A percentile compares a stretch with the other conserved stretches of the same genome.
These are phyloP conservation scores for Gila robusta DNA, from an alignment of 2,797 vertebrate genomes.

Conservation along the genomic window DNA sequence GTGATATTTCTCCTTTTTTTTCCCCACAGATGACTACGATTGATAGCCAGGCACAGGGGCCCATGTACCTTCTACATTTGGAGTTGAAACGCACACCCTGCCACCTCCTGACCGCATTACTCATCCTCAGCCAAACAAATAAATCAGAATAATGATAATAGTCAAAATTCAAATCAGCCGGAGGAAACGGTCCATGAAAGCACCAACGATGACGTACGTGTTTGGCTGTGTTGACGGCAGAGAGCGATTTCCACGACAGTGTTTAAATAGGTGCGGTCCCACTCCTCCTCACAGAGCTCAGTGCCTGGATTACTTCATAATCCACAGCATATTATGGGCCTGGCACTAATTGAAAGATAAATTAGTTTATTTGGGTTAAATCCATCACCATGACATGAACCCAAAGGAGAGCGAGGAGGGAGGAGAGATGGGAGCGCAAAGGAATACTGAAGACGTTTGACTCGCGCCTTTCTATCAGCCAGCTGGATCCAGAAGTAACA, in stretches of 20 bases:
- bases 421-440: constrained; percentile 50
- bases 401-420: constrained; percentile 40
- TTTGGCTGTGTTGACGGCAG: constrained; percentile 47
- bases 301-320: constrained; percentile 78
- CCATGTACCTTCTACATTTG: constrained; percentile 14
- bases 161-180: constrained; percentile 70
- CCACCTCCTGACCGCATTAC: constrained; percentile 55
- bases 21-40: background rate
- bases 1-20: background rate
- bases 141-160: constrained; percentile 63
- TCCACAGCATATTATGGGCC: constrained; percentile 77
- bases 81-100: constrained; percentile 50
- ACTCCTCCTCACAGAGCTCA: constrained; percentile 56
- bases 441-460: constrained; percentile 57
- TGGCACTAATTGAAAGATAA: constrained; percentile 83
- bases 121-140: constrained; percentile 64
- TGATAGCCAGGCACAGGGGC: background rate
- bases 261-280: constrained; percentile 70
- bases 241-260: constrained; percentile 62
- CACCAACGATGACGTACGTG: constrained; percentile 58
- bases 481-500: constrained; percentile 49
- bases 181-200: constrained; percentile 70
- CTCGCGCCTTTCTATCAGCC: constrained; percentile 45
- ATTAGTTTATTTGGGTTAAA: constrained; percentile 82
- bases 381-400: constrained; percentile 80